phyloP scores from a whole-genome alignment of 2,888 invertebrate genomes.

The Barypeithes pellucidus region DNA sequence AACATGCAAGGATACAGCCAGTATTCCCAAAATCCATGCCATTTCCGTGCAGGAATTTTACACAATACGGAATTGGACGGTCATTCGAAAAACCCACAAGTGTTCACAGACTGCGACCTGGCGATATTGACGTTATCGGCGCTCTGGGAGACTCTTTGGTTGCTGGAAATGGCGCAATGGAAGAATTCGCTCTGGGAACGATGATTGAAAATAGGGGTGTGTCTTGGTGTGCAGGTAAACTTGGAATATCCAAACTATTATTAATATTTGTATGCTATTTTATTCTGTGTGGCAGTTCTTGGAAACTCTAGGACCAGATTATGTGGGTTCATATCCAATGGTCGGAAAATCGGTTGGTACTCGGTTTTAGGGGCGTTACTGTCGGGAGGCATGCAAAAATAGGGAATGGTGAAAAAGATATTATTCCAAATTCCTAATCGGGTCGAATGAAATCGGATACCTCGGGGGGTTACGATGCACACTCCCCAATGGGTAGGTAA shows the following conservation, averaged over 20 bases:
- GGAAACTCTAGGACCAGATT: too few relatives aligned
- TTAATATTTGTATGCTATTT: too few relatives aligned
- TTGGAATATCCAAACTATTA: background rate
- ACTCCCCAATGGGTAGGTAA: too few relatives aligned
- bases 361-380: too few relatives aligned
- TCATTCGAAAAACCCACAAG: slow-evolving; percentile 73
- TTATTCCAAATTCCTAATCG: too few relatives aligned
- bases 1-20: slow-evolving; percentile 72
- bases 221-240: slow-evolving; percentile 81
- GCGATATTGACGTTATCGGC: slow-evolving; percentile 81
- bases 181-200: slow-evolving; percentile 81
- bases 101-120: slow-evolving; percentile 80
- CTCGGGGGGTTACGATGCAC: too few relatives aligned
- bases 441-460: too few relatives aligned
- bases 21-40: slow-evolving; percentile 72
- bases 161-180: slow-evolving; percentile 82
- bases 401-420: too few relatives aligned
- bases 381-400: too few relatives aligned
- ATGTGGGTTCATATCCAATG: too few relatives aligned
- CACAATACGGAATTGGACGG: slow-evolving; percentile 63
- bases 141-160: slow-evolving; percentile 83
- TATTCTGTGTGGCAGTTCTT: too few relatives aligned
- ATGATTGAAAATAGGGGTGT: slow-evolving; percentile 83
- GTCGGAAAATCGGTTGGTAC: too few relatives aligned
- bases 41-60: slow-evolving; percentile 75